Evolutionary conservation across 2,113 vertebrate genomes (phyloP), one percentile per base, ranked within the genome.

Genomic region (Corythornis madagascariensis): DNA sequence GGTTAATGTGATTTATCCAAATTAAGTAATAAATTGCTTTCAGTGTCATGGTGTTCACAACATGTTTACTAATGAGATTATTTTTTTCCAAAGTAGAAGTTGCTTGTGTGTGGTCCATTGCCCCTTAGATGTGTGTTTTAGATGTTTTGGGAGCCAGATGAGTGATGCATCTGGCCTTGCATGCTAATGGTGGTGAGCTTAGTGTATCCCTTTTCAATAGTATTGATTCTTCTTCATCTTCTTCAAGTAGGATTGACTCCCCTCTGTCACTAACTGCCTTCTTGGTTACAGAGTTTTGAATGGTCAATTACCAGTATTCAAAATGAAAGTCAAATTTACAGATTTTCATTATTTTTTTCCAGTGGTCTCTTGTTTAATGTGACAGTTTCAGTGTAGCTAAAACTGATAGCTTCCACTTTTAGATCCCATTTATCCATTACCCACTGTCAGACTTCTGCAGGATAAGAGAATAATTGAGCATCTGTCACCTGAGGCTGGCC

Each of bases 21-120:
- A 89, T 72, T 61, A 87, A 80, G 55, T 83, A 95, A 88, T 87
- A 89, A 92, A 91, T 89, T 63, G 67, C 33, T 80, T 92, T 95
- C 47, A 63, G 6, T 80, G 79, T 55, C 13, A 8, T 67, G 42
- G 77, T 91, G 95, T 91, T 92, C 82, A 91, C 80, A 91, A 80
- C 82, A 67, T 55, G 38, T 42, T 87, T 78, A 33, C n/a, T 74
- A 88, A 83, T 74, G 60, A 83, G 72, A 74, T 89, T 16, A 59
- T 70, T 86, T 77, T 73, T 92, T 89, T 38, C 20, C 38, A 16
- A 60, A 86, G 72, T 35, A 63, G 64, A 77, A 88, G 38, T 38
- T 83, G 59, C 28, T 66, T 45, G 6, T 70, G 17, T 89, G 78
- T 92, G 84, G 87, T 67, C 74, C 28, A 4, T 43, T 28, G 28